phyloP scores from a whole-genome alignment of 2,888 invertebrate genomes.

The Sesia bembeciformis region DNA sequence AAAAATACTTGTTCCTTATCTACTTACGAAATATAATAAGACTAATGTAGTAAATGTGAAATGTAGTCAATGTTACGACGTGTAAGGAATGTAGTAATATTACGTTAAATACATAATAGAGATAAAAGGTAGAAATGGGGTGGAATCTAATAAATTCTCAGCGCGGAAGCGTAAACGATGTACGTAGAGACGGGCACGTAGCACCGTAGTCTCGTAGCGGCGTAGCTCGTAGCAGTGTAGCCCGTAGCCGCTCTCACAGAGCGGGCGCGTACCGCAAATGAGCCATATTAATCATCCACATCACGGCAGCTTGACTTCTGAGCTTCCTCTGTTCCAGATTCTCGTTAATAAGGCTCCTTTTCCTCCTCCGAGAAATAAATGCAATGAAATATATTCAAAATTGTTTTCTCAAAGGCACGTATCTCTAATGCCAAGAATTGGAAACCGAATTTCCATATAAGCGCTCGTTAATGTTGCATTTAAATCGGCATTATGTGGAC shows the following conservation, averaged over 20 bases:
- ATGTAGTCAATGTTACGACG: constrained; percentile 28
- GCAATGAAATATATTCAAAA: constrained; percentile 4
- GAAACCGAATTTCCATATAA: too few relatives aligned
- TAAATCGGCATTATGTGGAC: background rate
- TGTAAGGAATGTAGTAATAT: constrained; percentile 27
- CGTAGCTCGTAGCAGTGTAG: constrained; percentile 21
- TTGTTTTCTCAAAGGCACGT: too few relatives aligned
- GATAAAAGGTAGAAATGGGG: constrained; percentile 67
- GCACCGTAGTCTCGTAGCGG: constrained; percentile 34
- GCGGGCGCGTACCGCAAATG: constrained; percentile 60
- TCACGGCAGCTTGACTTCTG: constrained; percentile 63
- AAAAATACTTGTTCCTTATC: background rate
- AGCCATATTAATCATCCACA: constrained; percentile 70
- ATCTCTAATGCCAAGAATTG: too few relatives aligned
- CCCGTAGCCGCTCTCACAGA: constrained; percentile 24
- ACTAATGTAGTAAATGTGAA: background rate
- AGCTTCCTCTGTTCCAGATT: constrained; percentile 59
- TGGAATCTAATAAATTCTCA: constrained; percentile 66
- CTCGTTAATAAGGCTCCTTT: constrained; percentile 43
- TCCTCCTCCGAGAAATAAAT: constrained; percentile 27
- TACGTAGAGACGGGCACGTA: constrained; percentile 64
- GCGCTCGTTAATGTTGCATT: background rate
- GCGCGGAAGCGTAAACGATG: constrained; percentile 68
- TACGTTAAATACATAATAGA: constrained; percentile 59
- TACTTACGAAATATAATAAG: background rate